Base-by-base conservation (phyloP, 2,888 invertebrate species). In the Netelia virgata region DNA sequence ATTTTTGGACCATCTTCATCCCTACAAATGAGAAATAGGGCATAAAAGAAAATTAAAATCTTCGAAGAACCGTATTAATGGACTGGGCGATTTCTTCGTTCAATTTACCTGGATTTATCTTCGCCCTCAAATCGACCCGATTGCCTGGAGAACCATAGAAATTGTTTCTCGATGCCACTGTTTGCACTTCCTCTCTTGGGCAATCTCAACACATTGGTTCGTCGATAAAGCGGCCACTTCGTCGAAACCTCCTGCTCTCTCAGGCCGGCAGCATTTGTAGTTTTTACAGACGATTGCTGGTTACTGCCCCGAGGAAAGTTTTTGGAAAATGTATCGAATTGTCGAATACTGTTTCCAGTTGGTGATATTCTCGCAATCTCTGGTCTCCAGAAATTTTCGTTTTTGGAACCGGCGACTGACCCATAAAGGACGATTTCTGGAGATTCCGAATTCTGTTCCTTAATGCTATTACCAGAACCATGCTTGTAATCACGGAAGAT, bases 101-200 rank as follows among this genome's bases (percentile, higher is more conserved):
- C 8, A 47, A 76, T 70, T 82, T 82, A 82, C 82, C 82, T 82
- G 43, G 82, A 76, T 59, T 72, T 59, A 2, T 14, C 55, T 10
- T 23, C 41, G 18, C 55, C 18, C 10, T 64, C 55, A 3, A 18
- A 43, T 75, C 55, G 63, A 23, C 74, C 79, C 2, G 11, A 84
- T 6, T 75, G 50, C 10, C 74, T 84, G 61, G 88, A 88, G 64
- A 90, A 89, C 82, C 86, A 86, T 1, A 86, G 59, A 28, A 86
- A 88, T n/a, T 20, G 79, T 41, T 88, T 84, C 61, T 87, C 81
- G 1, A 81, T 1, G 59, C 82, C 57, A 16, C 80, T 81, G 47
- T 88, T 84, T 18, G 69, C 68, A 41, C 85, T 87, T 6, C 68
- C 87, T n/a, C 86, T 83, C 79, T 86, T 88, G 6, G 64, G 83